phyloP scores from a whole-genome alignment of 2,888 invertebrate species.

The Synanthedon tipuliformis region DNA sequence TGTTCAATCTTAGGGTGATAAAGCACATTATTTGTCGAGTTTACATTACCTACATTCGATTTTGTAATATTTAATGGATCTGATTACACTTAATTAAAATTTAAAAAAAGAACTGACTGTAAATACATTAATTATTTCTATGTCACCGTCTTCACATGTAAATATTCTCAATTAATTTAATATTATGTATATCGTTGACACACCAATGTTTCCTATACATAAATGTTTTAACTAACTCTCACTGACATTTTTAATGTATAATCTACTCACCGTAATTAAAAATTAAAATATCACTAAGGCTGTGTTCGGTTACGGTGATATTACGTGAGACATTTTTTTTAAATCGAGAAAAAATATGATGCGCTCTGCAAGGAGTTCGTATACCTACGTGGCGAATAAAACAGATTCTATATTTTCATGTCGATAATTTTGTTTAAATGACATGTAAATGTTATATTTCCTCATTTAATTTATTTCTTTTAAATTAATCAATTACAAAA shows the following conservation, averaged over 20 bases:
- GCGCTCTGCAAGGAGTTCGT: too few relatives aligned
- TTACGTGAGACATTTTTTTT: not conserved
- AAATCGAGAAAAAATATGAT: not conserved
- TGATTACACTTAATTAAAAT: not conserved
- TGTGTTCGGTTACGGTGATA: slow-evolving; percentile 33
- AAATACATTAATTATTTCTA: slow-evolving; percentile 4
- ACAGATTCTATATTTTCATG: too few relatives aligned
- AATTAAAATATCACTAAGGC: slow-evolving; percentile 35
- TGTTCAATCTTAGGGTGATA: too few relatives aligned
- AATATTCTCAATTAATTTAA: slow-evolving; percentile 7
- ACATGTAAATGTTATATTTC: not conserved
- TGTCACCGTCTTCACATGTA: slow-evolving; percentile 9
- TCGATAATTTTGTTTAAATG: too few relatives aligned
- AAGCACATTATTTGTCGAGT: too few relatives aligned
- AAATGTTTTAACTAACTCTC: slow-evolving; percentile 7
- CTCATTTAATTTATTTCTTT: not conserved
- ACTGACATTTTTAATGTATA: slow-evolving; percentile 9
- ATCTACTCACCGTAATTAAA: slow-evolving; percentile 12
- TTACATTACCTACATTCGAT: too few relatives aligned
- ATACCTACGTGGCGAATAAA: too few relatives aligned
- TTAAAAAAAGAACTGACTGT: not conserved
- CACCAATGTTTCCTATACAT: slow-evolving; percentile 15
- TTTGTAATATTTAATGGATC: too few relatives aligned
- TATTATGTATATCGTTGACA: not conserved
- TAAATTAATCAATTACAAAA: too few relatives aligned